Base-by-base conservation (phyloP, 2,888 invertebrate species). In the Hypena proboscidalis region DNA sequence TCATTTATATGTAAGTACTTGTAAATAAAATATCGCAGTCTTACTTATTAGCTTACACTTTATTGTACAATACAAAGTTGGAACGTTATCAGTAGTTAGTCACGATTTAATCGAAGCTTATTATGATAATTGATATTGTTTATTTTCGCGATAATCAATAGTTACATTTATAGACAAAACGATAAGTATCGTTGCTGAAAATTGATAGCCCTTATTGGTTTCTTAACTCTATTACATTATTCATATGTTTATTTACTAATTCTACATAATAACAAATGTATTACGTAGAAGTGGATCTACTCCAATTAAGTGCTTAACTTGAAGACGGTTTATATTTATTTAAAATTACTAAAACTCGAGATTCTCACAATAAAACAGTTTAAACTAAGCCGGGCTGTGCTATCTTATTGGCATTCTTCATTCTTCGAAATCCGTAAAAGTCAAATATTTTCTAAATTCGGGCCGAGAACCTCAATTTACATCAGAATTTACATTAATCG, bases 1-100 rank as follows among this genome's bases (percentile, higher is more conserved):
- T n/a, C n/a, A 27, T 13, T 42, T 50, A 48, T 43, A 48, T 46
- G 45, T 49, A 44, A 48, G 45, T 38, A 53, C 53, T 39, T 47
- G 46, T 45, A 48, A 42, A 34, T n/a, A n/a, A n/a, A n/a, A n/a
- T n/a, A n/a, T 41, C 1, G 21, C 8, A 8, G n/a, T 23, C 23
- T 23, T 23, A 23, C 4, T 23, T 23, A 9, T 23, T 8, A 23
- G 9, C 25, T 25, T 25, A n/a, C 13, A 11, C 2, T 4, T 9
- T 4, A 4, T 23, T 23, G 23, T 9, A 23, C 6, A 6, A n/a
- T 3, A n/a, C n/a, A 21, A 21, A 21, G 21, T 21, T 21, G n/a
- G 21, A 23, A 23, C 9, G 23, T 9, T 23, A 23, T 23, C 23
- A 23, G 9, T 23, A 8, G 23, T 23, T 23, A 23, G 23, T 23